These are phyloP conservation scores for Protonibea diacanthus DNA, from an alignment of 2,797 vertebrate genomes.

Conservation along the genomic window DNA sequence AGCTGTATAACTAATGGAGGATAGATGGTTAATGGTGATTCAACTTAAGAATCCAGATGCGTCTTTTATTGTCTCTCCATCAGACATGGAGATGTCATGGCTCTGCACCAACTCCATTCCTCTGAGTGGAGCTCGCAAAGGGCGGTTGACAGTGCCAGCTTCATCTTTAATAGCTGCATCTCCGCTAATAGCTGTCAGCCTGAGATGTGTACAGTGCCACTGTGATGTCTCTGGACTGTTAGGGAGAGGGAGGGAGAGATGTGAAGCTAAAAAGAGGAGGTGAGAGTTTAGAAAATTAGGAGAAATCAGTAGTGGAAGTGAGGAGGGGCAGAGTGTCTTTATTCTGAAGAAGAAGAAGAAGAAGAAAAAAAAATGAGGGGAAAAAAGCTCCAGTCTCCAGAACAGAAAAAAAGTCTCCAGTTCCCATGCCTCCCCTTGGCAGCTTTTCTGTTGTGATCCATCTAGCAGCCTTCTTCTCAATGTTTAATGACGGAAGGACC, in stretches of 20 bases:
- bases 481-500: constrained; percentile 80
- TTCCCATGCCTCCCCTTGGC: constrained; percentile 60
- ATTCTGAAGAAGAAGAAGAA: constrained; percentile 1
- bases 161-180: constrained; percentile 54
- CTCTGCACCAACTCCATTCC: constrained; percentile 32
- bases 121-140: constrained; percentile 44
- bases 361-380: background rate
- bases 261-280: background rate
- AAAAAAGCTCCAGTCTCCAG: background rate
- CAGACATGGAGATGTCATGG: constrained; percentile 59
- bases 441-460: constrained; percentile 62
- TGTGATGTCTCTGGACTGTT: constrained; percentile 38
- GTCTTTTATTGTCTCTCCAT: constrained; percentile 56
- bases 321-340: background rate
- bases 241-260: background rate
- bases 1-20: constrained; percentile 43
- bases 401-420: constrained; percentile 36
- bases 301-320: background rate
- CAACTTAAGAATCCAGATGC: constrained; percentile 25
- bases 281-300: constrained; percentile 14
- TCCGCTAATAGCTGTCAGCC: constrained; percentile 62
- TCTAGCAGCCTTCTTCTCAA: constrained; percentile 68
- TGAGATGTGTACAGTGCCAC: constrained; percentile 30
- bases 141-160: constrained; percentile 26
- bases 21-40: constrained; percentile 23